Conservation (phyloP, 2,797 vertebrate species). For the Chiroxiphia lanceolata region DNA sequence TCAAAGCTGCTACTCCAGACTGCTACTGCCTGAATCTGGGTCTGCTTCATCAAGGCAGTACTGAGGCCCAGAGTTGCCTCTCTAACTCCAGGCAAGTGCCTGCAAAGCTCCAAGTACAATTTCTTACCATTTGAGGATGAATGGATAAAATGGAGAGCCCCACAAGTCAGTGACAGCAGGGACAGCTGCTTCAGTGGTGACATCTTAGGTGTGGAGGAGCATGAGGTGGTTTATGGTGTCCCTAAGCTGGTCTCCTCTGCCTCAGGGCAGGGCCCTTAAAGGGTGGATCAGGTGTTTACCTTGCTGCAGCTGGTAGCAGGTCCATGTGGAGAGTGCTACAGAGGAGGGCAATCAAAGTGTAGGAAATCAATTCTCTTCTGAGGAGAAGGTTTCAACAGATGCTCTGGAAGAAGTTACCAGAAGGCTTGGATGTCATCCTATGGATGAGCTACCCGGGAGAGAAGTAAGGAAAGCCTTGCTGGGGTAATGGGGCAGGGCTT, state of each 20-base stretch:
- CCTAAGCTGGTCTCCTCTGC: not conserved
- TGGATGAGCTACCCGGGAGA: not conserved
- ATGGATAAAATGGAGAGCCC: not conserved
- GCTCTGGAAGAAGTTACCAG: not conserved
- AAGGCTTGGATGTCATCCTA: fast-evolving
- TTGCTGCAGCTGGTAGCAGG: not conserved
- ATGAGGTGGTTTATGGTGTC: not conserved
- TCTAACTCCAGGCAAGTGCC: not conserved
- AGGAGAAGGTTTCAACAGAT: not conserved
- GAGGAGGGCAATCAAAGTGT: not conserved
- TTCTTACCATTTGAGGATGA: not conserved
- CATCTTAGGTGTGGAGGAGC: not conserved
- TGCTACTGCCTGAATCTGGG: not conserved
- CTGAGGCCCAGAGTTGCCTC: not conserved
- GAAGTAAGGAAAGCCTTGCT: not conserved
- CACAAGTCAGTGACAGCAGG: fast-evolving
- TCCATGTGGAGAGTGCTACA: not conserved
- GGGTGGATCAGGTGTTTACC: not conserved
- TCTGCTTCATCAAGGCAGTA: fast-evolving
- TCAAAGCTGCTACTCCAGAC: not conserved
- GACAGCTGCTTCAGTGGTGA: not conserved
- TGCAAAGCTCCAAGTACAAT: not conserved
- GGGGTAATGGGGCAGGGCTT: not conserved
- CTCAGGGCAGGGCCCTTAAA: not conserved
- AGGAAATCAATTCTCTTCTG: not conserved